Base-by-base conservation (phyloP, 2,888 invertebrate genomes). In the Cenopis cana region DNA sequence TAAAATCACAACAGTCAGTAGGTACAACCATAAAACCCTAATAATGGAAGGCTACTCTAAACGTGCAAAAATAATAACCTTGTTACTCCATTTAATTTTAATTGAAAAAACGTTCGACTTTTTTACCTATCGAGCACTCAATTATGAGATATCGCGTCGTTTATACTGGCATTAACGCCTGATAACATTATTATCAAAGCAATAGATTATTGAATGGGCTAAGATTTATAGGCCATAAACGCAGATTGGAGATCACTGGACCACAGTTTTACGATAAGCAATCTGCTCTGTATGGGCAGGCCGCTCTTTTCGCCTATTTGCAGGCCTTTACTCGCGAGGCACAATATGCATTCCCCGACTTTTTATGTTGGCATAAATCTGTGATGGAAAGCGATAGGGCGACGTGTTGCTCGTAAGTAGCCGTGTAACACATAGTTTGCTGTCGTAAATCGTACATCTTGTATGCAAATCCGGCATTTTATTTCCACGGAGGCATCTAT, bases 211-310 rank as follows among this genome's bases (percentile, higher is more conserved):
- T 90, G 90, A 90, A 90, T 89, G 82, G 84, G 80, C 75, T 65
- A 73, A 73, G 81, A 86, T 86, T 91, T 90, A 92, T 87, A 78
- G 85, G 79, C 88, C 75, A 87, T 93, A 91, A 93, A 92, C 83
- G 78, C 82, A 86, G 91, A 93, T 92, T 92, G 89, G 89, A 89
- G 92, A 92, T 91, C 91, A 86, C 84, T 83, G 87, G 89, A 88
- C 87, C 87, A 84, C 84, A 81, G 76, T 88, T 92, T 92, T 92
- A 93, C 86, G 92, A 91, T 88, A 86, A 86, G 89, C 90, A 92
- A 93, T 93, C 89, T 90, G 79, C 82, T 81, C 79, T 77, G 82
- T 86, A 85, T 85, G 83, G 80, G 78, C 79, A 80, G 76, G 76
- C 46, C 38, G 70, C 67, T 72, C 24, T 78, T 78, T 80, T 78